A percentile compares a stretch with the other conserved stretches of the same genome.
phyloP scores from a whole-genome alignment of 2,113 vertebrate genomes.

The Daboia siamensis region DNA sequence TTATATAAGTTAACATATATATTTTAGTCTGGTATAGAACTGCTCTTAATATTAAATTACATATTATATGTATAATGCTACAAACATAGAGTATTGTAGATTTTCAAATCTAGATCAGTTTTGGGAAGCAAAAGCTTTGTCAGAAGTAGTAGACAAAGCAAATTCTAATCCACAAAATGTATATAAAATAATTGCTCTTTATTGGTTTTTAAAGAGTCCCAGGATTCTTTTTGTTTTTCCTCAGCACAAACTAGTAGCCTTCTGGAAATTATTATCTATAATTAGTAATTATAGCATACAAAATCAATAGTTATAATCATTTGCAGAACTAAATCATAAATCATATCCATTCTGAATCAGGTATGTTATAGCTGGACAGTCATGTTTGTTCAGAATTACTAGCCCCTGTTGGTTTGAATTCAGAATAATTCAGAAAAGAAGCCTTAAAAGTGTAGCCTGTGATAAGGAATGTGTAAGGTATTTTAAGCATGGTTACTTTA shows the following conservation, averaged over 20 bases:
- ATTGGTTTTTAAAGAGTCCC: neutral
- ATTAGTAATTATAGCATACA: neutral
- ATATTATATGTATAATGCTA: constrained; percentile 2
- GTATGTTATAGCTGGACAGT: neutral
- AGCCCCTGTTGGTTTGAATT: neutral
- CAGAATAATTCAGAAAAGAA: neutral
- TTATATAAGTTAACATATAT: neutral
- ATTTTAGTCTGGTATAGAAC: constrained; percentile 22
- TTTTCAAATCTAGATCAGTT: neutral
- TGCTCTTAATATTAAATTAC: neutral
- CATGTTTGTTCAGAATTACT: neutral
- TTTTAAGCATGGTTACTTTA: neutral
- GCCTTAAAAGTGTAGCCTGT: neutral
- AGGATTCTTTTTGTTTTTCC: neutral
- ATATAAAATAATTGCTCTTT: neutral
- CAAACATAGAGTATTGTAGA: neutral
- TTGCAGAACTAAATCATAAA: constrained; percentile 30
- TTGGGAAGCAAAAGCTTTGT: neutral
- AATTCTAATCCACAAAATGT: neutral
- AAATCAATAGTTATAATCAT: constrained; percentile 21
- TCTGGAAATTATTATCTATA: neutral
- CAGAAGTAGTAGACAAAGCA: neutral
- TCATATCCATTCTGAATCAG: neutral
- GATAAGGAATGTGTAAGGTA: too few relatives aligned
- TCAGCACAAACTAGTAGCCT: neutral